A percentile compares a stretch with the other conserved stretches of the same genome.
Conservation (phyloP, 2,113 vertebrate species). For the Eulemur rufifrons region DNA sequence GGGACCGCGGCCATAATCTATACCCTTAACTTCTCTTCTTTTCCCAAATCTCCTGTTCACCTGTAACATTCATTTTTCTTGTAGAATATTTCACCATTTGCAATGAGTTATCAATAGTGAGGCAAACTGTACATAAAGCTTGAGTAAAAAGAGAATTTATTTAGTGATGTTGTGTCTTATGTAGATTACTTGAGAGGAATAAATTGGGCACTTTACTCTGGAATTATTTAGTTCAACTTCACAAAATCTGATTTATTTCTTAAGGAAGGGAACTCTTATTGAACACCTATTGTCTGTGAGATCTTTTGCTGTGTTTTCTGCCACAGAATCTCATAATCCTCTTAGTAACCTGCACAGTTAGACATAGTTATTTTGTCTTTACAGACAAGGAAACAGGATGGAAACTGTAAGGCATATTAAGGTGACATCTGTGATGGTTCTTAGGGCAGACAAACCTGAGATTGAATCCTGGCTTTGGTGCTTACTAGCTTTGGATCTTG, state of each 20-base stretch:
- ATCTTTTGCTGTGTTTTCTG: background rate
- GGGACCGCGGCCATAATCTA: background rate
- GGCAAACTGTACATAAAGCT: background rate
- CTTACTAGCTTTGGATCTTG: conserved; percentile 5
- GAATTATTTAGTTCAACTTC: conserved; percentile 5
- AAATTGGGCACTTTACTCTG: background rate
- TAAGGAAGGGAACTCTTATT: background rate
- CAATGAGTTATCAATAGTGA: background rate
- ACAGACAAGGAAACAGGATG: background rate
- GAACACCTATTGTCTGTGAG: background rate
- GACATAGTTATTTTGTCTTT: background rate
- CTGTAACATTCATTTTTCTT: background rate
- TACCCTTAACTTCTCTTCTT: background rate
- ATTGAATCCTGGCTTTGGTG: background rate
- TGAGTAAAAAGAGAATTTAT: background rate
- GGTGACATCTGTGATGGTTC: background rate
- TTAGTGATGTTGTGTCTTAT: background rate
- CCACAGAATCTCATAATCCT: background rate
- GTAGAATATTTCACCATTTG: background rate
- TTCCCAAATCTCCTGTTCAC: background rate
- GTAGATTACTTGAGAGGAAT: background rate
- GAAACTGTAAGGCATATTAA: background rate
- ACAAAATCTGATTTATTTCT: background rate
- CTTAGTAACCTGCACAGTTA: background rate
- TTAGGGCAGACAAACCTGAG: background rate